Percentiles rank a stretch among this genome's conserved stretches.
Conservation (phyloP, 2,888 invertebrate species). For the Drosophila nr. perissopoda region DNA sequence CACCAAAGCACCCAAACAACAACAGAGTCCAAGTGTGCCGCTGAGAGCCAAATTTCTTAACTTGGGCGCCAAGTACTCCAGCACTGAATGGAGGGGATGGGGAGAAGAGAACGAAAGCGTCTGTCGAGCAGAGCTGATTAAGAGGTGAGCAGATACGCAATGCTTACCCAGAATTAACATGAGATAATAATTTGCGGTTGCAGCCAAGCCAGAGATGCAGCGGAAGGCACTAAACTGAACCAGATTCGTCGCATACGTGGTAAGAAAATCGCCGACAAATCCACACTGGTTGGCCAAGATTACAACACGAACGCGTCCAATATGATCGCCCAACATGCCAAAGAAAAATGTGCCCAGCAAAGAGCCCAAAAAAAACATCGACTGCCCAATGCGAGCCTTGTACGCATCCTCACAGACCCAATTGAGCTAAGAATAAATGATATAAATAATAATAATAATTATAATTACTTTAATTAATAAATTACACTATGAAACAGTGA, state of each 20-base stretch:
- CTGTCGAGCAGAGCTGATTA: conserved; percentile 28
- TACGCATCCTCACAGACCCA: conserved; percentile 86
- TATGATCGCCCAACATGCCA: conserved; percentile 86
- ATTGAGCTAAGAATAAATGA: conserved; percentile 26
- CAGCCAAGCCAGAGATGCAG: conserved; percentile 87
- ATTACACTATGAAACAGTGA: neutral
- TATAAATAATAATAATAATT: neutral
- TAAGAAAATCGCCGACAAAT: conserved; percentile 86
- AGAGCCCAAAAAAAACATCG: conserved; percentile 87
- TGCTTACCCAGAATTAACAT: conserved; percentile 87
- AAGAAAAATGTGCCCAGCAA: conserved; percentile 86
- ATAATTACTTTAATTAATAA: neutral
- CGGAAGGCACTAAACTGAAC: conserved; percentile 85
- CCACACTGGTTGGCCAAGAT: conserved; percentile 86
- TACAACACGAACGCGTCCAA: conserved; percentile 86
- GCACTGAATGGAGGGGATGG: conserved; percentile 82
- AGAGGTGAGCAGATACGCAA: conserved; percentile 40
- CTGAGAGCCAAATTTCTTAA: conserved; percentile 87
- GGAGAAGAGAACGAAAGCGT: neutral
- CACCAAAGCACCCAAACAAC: conserved; percentile 86
- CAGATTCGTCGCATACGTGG: conserved; percentile 85
- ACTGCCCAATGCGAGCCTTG: conserved; percentile 87
- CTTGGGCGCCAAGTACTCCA: conserved; percentile 86
- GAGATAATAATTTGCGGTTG: conserved; percentile 87
- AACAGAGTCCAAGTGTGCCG: conserved; percentile 86